A percentile compares a stretch with the other conserved stretches of the same genome.
phyloP scores from a whole-genome alignment of 2,888 invertebrate genomes.

The Halictus quadricinctus region DNA sequence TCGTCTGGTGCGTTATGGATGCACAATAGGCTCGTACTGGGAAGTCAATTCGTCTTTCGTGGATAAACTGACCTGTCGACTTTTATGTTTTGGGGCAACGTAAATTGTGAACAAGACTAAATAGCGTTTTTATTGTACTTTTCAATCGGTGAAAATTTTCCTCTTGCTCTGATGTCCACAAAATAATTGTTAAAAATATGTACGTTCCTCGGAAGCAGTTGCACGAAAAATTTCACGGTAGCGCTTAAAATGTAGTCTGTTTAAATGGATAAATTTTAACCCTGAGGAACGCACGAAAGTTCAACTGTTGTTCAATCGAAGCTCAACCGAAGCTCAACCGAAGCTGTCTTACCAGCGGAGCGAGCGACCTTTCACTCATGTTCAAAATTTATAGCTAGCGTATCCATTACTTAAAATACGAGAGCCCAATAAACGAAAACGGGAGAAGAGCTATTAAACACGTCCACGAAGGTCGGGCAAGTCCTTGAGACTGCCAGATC shows the following conservation, averaged over 20 bases:
- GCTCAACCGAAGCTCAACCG: neutral
- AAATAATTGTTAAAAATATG: neutral
- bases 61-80: neutral
- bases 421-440: neutral
- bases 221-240: neutral
- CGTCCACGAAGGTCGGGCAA: neutral
- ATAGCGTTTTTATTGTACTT: neutral
- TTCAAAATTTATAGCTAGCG: neutral
- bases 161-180: neutral
- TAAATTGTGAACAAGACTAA: neutral
- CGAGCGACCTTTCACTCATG: neutral
- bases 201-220: no score
- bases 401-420: neutral
- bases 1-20: neutral
- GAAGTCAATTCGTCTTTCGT: neutral
- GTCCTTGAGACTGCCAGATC: neutral
- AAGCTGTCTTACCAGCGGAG: neutral
- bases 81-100: neutral
- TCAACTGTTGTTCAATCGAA: neutral
- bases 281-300: neutral
- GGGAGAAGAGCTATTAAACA: neutral
- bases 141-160: neutral
- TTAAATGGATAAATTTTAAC: neutral
- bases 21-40: neutral
- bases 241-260: neutral